A percentile compares a stretch with the other conserved stretches of the same genome.
Conservation (phyloP, 2,888 invertebrate genomes). For the Leucophenga maculata region DNA sequence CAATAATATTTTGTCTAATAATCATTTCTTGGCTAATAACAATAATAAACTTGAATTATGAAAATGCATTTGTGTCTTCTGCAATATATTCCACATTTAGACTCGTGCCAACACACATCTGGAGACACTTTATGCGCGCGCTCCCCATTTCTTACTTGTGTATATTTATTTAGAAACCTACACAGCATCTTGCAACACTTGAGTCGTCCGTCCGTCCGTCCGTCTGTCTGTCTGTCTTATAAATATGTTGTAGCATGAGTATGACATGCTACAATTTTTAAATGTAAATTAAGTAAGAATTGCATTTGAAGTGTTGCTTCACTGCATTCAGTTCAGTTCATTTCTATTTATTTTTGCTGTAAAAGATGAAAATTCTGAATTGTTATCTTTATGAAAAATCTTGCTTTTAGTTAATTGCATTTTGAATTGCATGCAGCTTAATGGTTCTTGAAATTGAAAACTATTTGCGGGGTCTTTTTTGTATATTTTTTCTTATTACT, state of each 20-base stretch:
- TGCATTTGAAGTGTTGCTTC: constrained; percentile 64
- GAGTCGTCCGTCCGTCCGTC: background rate
- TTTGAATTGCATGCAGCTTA: constrained; percentile 52
- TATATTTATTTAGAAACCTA: background rate
- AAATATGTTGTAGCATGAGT: constrained; percentile 24
- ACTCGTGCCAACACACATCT: constrained; percentile 46
- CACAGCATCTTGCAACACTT: background rate
- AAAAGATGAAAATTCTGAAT: constrained; percentile 48
- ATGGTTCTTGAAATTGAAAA: constrained; percentile 63
- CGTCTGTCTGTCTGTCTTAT: background rate
- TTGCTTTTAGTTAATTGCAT: constrained; percentile 66
- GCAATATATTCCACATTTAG: constrained; percentile 24
- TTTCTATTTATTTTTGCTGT: constrained; percentile 46
- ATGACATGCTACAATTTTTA: constrained; percentile 62
- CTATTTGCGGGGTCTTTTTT: no score
- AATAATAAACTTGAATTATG: constrained; percentile 42
- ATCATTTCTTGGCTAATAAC: constrained; percentile 61
- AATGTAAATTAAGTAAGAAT: constrained; percentile 59
- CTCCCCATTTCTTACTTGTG: constrained; percentile 48
- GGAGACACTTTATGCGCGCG: constrained; percentile 59
- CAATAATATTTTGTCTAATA: constrained; percentile 46
- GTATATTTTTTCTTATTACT: background rate
- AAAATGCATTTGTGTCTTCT: constrained; percentile 11
- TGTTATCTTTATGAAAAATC: constrained; percentile 64
- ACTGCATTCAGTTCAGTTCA: constrained; percentile 43